Conservation (phyloP, 2,113 vertebrate species). For the Chinchilla lanigera region DNA sequence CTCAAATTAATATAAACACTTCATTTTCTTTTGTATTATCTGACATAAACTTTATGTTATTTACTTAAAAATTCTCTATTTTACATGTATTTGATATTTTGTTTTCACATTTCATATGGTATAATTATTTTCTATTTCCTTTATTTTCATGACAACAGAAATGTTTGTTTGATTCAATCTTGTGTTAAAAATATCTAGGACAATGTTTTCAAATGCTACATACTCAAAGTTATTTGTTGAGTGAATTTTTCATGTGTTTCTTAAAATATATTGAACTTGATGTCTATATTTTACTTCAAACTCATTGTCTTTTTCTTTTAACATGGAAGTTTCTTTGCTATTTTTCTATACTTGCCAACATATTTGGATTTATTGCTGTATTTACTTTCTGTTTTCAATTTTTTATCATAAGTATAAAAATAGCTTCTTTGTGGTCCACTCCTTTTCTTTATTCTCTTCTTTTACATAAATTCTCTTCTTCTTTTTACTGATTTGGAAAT, state of each 20-base stretch:
- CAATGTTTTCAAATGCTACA: background rate
- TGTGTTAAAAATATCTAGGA: background rate
- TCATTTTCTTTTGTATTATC: background rate
- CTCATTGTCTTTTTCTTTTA: background rate
- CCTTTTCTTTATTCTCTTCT: background rate
- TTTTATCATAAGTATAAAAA: background rate
- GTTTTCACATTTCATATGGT: background rate
- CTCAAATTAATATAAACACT: background rate
- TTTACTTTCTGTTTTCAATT: background rate
- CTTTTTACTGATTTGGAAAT: background rate
- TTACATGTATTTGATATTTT: background rate
- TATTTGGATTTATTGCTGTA: background rate
- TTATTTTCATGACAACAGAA: background rate
- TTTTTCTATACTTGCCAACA: background rate
- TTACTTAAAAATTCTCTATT: background rate
- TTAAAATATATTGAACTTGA: background rate
- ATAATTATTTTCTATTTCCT: background rate
- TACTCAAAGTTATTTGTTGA: background rate
- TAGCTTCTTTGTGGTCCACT: background rate
- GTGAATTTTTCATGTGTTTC: background rate
- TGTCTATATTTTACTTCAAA: background rate
- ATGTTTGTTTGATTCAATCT: background rate
- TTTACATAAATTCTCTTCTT: background rate
- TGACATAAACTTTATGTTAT: background rate
- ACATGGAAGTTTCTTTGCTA: background rate